Evolutionary conservation across 35 echinoderm and acorn worm species (phyloP).

Genomic region (Heliocidaris erythrogramma): DNA sequence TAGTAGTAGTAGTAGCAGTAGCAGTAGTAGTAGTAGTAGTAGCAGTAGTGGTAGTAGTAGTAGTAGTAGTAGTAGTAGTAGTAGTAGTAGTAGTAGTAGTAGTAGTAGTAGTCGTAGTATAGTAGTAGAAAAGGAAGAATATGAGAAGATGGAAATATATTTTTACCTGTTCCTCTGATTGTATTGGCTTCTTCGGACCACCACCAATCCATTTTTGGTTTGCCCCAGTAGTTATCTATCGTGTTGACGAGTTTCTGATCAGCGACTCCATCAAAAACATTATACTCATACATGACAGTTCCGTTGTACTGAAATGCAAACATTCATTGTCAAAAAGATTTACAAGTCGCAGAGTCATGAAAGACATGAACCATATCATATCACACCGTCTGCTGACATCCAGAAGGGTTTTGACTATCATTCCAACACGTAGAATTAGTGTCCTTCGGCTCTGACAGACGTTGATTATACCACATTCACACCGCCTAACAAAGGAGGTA

Average conservation of each 20-base stretch:
- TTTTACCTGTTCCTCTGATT: neutral
- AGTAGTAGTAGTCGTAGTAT: neutral
- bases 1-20: neutral
- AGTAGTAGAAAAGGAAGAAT: too few species aligned
- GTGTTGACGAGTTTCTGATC: neutral
- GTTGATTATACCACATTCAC: too few species aligned
- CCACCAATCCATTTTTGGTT: neutral
- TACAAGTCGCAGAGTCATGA: too few species aligned
- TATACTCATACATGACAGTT: neutral
- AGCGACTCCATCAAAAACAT: neutral
- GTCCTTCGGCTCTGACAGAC: too few species aligned
- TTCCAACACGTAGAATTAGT: too few species aligned
- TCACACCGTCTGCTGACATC: too few species aligned
- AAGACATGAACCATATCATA: too few species aligned
- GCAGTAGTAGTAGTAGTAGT: neutral
- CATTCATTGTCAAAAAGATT: neutral
- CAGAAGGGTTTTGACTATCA: too few species aligned
- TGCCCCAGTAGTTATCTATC: neutral
- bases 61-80: neutral
- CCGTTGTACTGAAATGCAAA: neutral
- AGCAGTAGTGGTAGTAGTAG: neutral
- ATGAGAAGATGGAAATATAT: neutral
- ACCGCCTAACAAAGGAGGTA: too few species aligned
- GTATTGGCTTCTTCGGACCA: constrained; percentile 27
- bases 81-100: neutral